phyloP scores from a whole-genome alignment of 2,797 vertebrate species.

The Anabas testudineus region DNA sequence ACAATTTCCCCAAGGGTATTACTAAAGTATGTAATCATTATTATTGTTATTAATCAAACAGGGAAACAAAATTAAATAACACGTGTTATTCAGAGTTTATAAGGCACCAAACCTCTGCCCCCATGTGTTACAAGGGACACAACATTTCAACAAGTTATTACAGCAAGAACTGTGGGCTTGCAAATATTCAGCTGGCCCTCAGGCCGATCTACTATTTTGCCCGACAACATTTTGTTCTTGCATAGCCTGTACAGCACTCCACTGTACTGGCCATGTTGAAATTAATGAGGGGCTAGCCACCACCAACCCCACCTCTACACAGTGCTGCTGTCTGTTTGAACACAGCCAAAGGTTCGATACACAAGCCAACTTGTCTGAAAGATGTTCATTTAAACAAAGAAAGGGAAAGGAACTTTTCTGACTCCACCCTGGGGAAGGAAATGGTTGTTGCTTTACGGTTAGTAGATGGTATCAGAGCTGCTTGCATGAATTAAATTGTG shows the following conservation, averaged over 20 bases:
- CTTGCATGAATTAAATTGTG: background rate
- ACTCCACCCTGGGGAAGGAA: background rate
- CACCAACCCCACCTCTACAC: no score
- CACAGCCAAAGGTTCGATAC: background rate
- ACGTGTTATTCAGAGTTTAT: background rate
- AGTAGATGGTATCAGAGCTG: constrained; percentile 6
- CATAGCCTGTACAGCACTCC: background rate
- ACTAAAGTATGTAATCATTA: no score
- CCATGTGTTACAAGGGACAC: background rate
- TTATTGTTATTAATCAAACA: no score
- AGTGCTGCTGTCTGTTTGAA: constrained; percentile 4
- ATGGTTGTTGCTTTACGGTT: constrained; percentile 3
- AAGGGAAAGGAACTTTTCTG: background rate
- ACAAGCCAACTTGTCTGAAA: constrained; percentile 4
- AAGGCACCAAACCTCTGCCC: background rate
- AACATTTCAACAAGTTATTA: background rate
- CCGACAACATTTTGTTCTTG: background rate
- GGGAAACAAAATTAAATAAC: background rate
- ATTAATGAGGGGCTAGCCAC: no score
- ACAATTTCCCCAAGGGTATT: no score
- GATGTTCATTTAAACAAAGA: background rate
- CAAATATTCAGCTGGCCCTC: background rate
- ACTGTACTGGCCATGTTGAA: background rate
- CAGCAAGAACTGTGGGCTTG: background rate
- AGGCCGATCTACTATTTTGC: background rate